These are phyloP conservation scores for Oscheius sp. DNA, from an alignment of 2,888 invertebrate species.

Conservation along the genomic window DNA sequence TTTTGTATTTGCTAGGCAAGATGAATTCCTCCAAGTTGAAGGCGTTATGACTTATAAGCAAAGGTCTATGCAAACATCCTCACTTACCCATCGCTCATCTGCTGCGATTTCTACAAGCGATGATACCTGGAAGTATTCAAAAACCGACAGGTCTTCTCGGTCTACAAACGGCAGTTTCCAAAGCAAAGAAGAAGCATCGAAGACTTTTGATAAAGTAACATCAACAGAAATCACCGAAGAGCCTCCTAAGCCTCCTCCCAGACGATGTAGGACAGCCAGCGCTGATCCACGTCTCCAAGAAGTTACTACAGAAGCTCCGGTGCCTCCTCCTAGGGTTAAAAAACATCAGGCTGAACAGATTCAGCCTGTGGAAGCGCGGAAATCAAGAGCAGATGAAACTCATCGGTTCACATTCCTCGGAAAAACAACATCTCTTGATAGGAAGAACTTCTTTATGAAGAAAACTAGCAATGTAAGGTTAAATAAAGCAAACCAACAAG, in stretches of 20 bases:
- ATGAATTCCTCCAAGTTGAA: slow-evolving; percentile 8
- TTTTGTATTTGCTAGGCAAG: neutral
- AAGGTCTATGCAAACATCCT: slow-evolving; percentile 28
- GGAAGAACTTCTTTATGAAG: slow-evolving; percentile 12
- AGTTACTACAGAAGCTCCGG: slow-evolving; percentile 1
- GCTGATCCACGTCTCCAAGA: slow-evolving; percentile 6
- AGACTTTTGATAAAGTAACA: slow-evolving; percentile 7
- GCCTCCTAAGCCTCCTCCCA: slow-evolving; percentile 33
- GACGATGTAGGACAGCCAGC: slow-evolving; percentile 16
- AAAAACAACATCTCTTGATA: neutral
- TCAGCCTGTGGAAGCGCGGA: neutral
- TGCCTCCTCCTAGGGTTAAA: slow-evolving; percentile 10
- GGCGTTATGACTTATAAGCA: slow-evolving; percentile 33
- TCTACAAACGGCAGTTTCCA: neutral
- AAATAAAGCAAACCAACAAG: neutral
- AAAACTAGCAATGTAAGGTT: slow-evolving; percentile 14
- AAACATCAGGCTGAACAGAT: slow-evolving; percentile 4
- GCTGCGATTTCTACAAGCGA: slow-evolving; percentile 26
- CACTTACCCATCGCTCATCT: slow-evolving; percentile 5
- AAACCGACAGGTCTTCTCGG: neutral
- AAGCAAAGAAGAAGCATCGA: neutral
- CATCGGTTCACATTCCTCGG: neutral
- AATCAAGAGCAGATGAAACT: neutral
- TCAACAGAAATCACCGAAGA: neutral
- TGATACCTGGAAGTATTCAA: slow-evolving; percentile 30